These are phyloP conservation scores for Agelas oroides DNA, from an alignment of 37 sponge, comb jelly and placozoan genomes.

Conservation along the genomic window DNA sequence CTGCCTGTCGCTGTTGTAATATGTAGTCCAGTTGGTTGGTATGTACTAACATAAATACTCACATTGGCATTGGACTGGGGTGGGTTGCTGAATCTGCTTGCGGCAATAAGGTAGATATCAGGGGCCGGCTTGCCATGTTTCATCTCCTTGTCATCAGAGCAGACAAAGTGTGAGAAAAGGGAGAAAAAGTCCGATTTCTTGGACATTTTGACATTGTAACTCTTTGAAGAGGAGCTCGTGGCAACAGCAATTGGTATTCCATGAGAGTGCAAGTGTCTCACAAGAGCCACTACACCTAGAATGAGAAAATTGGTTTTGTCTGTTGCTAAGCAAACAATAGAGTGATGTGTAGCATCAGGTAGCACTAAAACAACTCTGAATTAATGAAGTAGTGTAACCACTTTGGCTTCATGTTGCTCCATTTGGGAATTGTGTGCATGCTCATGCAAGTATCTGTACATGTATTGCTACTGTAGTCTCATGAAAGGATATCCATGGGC, in stretches of 20 bases:
- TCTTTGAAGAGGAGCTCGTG: slow-evolving; percentile 75
- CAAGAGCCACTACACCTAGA: slow-evolving; percentile 83
- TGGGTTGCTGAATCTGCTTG: slow-evolving; percentile 70
- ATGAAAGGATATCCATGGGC: no score
- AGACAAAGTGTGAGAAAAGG: slow-evolving; percentile 75
- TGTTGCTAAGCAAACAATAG: no score
- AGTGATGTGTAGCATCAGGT: no score
- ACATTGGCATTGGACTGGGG: slow-evolving; percentile 70
- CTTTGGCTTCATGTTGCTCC: no score
- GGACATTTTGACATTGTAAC: slow-evolving; percentile 79
- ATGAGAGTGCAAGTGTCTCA: slow-evolving; percentile 67
- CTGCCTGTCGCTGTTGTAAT: no score
- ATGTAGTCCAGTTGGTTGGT: no score
- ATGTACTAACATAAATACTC: background rate
- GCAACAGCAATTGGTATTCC: slow-evolving; percentile 90
- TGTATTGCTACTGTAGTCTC: no score
- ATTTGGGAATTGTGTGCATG: no score
- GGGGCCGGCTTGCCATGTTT: slow-evolving; percentile 94
- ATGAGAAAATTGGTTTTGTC: no score
- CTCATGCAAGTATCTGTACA: no score
- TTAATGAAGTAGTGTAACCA: background rate
- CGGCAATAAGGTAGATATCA: slow-evolving; percentile 87
- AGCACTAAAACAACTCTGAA: background rate
- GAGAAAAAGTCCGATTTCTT: slow-evolving; percentile 66
- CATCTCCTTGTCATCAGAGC: slow-evolving; percentile 90